These are phyloP conservation scores for Euzophera pinguis DNA, from an alignment of 2,888 invertebrate species.

Conservation along the genomic window DNA sequence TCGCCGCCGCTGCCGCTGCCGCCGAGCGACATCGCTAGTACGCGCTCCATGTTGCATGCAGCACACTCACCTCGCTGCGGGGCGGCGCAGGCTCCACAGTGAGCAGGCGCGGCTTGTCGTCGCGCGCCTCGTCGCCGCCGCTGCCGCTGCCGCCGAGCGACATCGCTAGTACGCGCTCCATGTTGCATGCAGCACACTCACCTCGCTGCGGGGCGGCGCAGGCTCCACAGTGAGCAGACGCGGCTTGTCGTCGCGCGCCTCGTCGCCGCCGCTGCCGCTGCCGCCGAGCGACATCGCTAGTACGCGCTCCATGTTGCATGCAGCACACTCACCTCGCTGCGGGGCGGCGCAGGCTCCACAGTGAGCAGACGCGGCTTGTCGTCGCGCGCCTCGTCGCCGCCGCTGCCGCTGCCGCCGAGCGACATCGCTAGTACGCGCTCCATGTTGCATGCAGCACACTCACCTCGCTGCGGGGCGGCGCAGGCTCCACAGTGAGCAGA, in stretches of 20 bases:
- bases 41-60: no score
- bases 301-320: no score
- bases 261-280: slow-evolving; percentile 14
- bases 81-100: slow-evolving; percentile 27
- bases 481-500: slow-evolving; percentile 47
- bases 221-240: slow-evolving; percentile 47
- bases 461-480: slow-evolving; percentile 39
- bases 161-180: no score
- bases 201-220: slow-evolving; percentile 19
- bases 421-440: slow-evolving; percentile 58
- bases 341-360: slow-evolving; percentile 40
- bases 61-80: slow-evolving; percentile 21
- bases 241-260: slow-evolving; percentile 41
- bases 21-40: no score
- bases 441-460: slow-evolving; percentile 17
- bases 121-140: slow-evolving; percentile 23
- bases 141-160: no score
- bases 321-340: no score
- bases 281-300: no score
- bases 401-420: no score
- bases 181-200: no score
- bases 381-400: slow-evolving; percentile 30
- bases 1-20: no score
- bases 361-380: slow-evolving; percentile 46
- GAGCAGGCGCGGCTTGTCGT: slow-evolving; percentile 28